Base-by-base conservation (phyloP, 64 coral and sea anemone genomes). In the Acropora yongei region DNA sequence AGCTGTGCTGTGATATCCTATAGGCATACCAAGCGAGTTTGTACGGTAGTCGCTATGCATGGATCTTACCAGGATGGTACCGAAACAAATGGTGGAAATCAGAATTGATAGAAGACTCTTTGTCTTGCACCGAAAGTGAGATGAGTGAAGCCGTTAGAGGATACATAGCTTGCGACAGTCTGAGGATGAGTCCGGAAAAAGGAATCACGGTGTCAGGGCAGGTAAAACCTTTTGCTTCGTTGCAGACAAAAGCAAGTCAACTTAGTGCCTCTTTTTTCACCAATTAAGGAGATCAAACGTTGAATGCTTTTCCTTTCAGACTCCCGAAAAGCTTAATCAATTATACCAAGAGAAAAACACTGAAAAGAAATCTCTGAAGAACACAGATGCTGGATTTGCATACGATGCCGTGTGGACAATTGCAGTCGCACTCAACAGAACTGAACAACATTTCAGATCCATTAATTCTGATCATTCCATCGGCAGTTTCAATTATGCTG, bases 51-150 rank as follows among this genome's bases (percentile, higher is more conserved):
- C 75, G 88, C 41, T 96, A 96, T 57, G 86, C 58, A 14, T 96
- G 95, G 95, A 72, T 96, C 40, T 86, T 96, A 43, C 95, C 95
- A 72, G 95, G 95, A 4, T 94, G 95, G 95, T 96, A 91, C 77
- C 76, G 63, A 19, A 78, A 53, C 17, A 49, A 79, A n/a, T 94
- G 95, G 95, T 96, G 95, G 95, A 81, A 87, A 80, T 49, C 43
- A 68, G 72, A 43, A 18, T 48, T 89, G 8, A 20, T 39, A 17
- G 46, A 88, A 39, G 87, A 94, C 58, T 88, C 87, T 13, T 46
- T 96, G 48, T 77, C 66, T 6, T 96, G 95, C 45, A 96, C 92
- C 43, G 82, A 48, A 19, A 18, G 66, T 11, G 87, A 96, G 91
- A 94, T 96, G 68, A 96, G 88, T 67, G 47, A 65, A 68, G 92